Evolutionary conservation across 2,113 vertebrate genomes (phyloP).

Genomic region (Albula goreensis): DNA sequence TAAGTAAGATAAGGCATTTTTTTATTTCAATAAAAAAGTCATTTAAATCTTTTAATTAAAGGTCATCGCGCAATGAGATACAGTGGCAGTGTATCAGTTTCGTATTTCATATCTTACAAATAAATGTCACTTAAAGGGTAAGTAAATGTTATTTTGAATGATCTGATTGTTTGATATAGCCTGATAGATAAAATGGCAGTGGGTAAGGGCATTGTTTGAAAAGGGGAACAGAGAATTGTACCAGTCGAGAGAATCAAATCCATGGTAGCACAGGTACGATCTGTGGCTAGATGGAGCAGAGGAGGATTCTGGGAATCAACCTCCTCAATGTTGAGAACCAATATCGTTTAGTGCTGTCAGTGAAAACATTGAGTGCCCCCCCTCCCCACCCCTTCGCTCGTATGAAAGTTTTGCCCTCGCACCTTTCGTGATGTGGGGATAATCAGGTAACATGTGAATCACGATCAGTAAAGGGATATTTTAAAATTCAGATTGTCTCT

Average conservation of each 20-base stretch:
- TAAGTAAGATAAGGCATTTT: not conserved
- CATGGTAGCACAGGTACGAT: too few species aligned
- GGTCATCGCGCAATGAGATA: constrained; percentile 36
- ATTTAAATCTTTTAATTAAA: constrained; percentile 39
- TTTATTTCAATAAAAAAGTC: constrained; percentile 33
- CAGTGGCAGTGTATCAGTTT: constrained; percentile 39
- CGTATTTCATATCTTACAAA: constrained; percentile 24
- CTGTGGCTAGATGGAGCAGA: too few species aligned
- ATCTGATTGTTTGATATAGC: constrained; percentile 12
- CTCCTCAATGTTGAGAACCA: too few species aligned
- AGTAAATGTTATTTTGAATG: constrained; percentile 9
- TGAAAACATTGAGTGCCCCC: too few species aligned
- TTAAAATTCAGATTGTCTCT: too few species aligned
- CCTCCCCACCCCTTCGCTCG: too few species aligned
- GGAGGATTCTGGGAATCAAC: too few species aligned
- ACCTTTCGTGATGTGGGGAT: too few species aligned
- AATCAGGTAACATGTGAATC: too few species aligned
- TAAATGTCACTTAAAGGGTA: constrained; percentile 38
- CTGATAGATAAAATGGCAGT: constrained; percentile 1
- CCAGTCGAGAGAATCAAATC: not conserved
- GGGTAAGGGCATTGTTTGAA: not conserved
- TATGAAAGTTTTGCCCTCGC: too few species aligned
- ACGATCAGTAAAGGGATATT: too few species aligned
- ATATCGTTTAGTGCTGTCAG: too few species aligned
- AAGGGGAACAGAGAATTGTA: not conserved